These are phyloP conservation scores for Zapus hudsonius DNA, from an alignment of 2,113 vertebrate species.

Conservation along the genomic window DNA sequence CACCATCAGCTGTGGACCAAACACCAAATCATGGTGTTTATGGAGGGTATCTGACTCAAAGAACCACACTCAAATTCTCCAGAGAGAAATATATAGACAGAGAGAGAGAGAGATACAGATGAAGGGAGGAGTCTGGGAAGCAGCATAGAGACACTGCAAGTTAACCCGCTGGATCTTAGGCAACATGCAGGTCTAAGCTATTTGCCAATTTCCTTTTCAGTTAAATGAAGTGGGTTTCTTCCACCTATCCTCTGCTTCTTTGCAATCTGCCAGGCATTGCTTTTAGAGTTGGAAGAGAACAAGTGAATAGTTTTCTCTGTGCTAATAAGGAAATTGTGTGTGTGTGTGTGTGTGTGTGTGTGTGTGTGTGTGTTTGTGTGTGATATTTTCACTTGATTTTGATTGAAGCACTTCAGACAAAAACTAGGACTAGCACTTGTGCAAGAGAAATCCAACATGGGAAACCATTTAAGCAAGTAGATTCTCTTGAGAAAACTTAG, in stretches of 20 bases:
- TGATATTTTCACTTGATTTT: constrained; percentile 15
- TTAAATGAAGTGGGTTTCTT: neutral
- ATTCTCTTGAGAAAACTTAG: neutral
- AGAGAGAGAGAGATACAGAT: neutral
- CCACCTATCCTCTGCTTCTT: neutral
- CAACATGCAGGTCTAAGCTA: neutral
- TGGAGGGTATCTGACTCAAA: too few species aligned
- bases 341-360: too few species aligned
- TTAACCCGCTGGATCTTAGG: neutral
- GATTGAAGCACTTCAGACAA: neutral
- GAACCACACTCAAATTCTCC: neutral
- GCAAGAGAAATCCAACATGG: neutral
- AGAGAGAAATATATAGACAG: neutral
- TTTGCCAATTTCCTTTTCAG: neutral
- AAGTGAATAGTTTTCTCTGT: neutral
- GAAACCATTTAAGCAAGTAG: neutral
- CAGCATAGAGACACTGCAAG: neutral
- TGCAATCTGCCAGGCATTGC: neutral
- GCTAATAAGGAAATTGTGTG: neutral
- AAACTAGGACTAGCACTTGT: neutral
- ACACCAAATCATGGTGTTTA: too few species aligned
- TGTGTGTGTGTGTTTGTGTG: too few species aligned
- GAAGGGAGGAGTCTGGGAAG: neutral
- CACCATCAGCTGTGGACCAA: too few species aligned
- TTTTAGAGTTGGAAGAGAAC: neutral